Conservation (phyloP, 2,113 vertebrate genomes). For the Vombatus ursinus region DNA sequence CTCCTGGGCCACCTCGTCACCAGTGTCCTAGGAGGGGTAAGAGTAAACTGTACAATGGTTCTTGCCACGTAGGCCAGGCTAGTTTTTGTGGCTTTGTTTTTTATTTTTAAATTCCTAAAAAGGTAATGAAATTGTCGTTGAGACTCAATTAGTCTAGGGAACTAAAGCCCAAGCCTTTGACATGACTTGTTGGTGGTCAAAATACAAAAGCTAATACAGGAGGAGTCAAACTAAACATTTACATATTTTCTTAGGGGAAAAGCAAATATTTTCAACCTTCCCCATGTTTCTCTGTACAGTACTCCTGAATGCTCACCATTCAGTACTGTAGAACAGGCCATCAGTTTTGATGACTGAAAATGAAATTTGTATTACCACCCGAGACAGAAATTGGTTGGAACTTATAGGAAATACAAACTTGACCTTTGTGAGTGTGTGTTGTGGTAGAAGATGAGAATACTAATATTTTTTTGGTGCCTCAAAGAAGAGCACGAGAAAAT, state of each 20-base stretch:
- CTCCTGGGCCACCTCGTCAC: not conserved
- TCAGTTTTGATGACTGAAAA: not conserved
- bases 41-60: not conserved
- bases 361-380: not conserved
- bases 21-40: not conserved
- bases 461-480: not conserved
- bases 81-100: not conserved
- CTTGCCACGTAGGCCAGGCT: not conserved
- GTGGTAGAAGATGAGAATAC: not conserved
- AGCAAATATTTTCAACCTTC: not conserved
- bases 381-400: not conserved
- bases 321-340: not conserved
- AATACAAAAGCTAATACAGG: not conserved
- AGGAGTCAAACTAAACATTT: not conserved
- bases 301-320: not conserved
- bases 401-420: not conserved
- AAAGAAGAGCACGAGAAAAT: not conserved
- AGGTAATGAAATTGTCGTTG: not conserved
- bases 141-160: not conserved
- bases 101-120: not conserved
- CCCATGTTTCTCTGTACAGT: not conserved
- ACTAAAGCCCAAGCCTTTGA: not conserved
- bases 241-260: not conserved
- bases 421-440: not conserved
- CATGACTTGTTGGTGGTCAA: not conserved